Evolutionary conservation across 1,140 invertebrate genomes (phyloP), one percentile per base, ranked within the genome.

Genomic region (Oryzaephilus surinamensis): DNA sequence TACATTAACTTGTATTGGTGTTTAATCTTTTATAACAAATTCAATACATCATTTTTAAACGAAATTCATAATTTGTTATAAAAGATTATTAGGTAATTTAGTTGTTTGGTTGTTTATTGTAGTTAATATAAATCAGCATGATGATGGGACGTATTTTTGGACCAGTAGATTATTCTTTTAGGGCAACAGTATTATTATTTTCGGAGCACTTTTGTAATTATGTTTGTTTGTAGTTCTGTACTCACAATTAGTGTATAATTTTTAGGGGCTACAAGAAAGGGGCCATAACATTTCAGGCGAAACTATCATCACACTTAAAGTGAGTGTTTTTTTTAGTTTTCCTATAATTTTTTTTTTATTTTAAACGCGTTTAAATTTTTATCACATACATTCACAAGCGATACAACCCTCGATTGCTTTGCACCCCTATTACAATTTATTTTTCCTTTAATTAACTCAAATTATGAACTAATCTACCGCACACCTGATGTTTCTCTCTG

Each of bases 241-340:
- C 51, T 64, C 61, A 60, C 61, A 58, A 64, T 61, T 60, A 59
- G 64, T 67, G 62, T 68, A 45, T 40, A 67, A n/a, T 24, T 63
- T 59, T 45, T 62, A 89, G 85, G 84, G 79, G 63, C 81, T 89
- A 65, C 82, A 87, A 75, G 82, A 82, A 66, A 77, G 76, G 62
- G 84, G 84, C 50, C 80, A 82, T 78, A 87, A 89, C 77, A 81
- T 89, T 66, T 83, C 83, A 58, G 77, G 83, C 65, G 76, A 87
- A 64, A 84, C 79, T 69, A 78, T 91, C 72, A 83, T 89, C 60
- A 81, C 83, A 63, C 73, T 91, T 48, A 89, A 89, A 84, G 86
- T 90, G 77, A 84, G 84, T 77, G 61, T 40, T 26, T 28, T 4
- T 28, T 28, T 38, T 38, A 4, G 7, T 38, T 38, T 27, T 32